Evolutionary conservation across 2,113 vertebrate species (phyloP).

Genomic region (Aplodontia rufa): DNA sequence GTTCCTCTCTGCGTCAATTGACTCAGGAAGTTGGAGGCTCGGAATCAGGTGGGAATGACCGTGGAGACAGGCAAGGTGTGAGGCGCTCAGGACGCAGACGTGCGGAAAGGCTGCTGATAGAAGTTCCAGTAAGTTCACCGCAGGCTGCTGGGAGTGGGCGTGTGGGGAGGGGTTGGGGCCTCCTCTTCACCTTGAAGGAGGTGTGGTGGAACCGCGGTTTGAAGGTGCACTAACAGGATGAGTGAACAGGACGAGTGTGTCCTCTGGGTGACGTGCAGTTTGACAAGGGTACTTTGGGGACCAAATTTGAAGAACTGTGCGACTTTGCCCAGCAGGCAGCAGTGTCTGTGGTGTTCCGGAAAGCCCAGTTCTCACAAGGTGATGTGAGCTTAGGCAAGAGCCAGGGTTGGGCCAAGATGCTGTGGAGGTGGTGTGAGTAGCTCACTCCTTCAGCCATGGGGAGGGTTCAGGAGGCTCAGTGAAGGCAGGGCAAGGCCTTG

Average conservation of each 20-base stretch:
- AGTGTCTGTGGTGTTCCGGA: not conserved
- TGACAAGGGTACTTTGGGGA: not conserved
- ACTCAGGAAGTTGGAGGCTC: not conserved
- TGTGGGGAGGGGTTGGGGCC: too few species aligned
- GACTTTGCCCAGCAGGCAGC: too few species aligned
- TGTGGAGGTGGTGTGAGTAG: not conserved
- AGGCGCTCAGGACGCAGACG: not conserved
- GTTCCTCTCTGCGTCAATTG: not conserved
- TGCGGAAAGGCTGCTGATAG: not conserved
- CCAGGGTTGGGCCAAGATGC: not conserved
- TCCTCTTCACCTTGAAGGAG: not conserved
- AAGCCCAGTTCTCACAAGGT: not conserved
- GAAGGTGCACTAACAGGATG: not conserved
- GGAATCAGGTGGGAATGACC: not conserved
- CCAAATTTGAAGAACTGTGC: not conserved
- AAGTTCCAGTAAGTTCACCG: not conserved
- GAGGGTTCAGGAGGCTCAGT: not conserved
- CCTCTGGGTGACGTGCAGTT: not conserved
- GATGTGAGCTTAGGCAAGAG: not conserved
- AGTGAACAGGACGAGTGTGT: too few species aligned
- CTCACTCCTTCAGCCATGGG: not conserved
- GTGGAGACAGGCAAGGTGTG: fast-evolving
- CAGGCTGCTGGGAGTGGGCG: too few species aligned
- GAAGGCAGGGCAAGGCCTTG: not conserved
- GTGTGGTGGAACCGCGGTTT: not conserved